Conservation (phyloP, 1,140 invertebrate species). For the Dendroctonus valens region DNA sequence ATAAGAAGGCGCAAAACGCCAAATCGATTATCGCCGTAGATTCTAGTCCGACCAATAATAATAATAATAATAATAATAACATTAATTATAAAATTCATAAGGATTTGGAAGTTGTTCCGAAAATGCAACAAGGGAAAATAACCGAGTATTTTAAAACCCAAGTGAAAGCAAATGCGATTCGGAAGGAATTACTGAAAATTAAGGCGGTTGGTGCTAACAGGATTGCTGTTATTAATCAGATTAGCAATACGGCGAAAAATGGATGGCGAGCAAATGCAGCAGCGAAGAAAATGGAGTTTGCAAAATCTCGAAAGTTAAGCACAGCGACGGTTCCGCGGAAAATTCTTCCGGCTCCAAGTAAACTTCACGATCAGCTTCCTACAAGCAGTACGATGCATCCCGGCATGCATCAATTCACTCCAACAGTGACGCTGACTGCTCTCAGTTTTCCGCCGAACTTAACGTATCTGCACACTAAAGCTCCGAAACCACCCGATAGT, state of each 20-base stretch:
- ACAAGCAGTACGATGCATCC: conserved; percentile 29
- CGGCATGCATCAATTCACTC: conserved; percentile 38
- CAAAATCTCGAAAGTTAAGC: conserved; percentile 15
- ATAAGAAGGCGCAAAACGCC: conserved; percentile 8
- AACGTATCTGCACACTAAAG: conserved; percentile 46
- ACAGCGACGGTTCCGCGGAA: conserved; percentile 46
- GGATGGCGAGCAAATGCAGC: conserved; percentile 15
- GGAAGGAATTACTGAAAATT: conserved; percentile 35
- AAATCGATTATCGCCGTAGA: conserved; percentile 10
- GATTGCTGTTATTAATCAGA: conserved; percentile 17
- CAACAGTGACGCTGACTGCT: conserved; percentile 44
- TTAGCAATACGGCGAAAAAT: conserved; percentile 7
- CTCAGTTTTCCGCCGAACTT: conserved; percentile 46
- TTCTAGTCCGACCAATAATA: conserved; percentile 32
- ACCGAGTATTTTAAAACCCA: conserved; percentile 81
- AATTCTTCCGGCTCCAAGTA: conserved; percentile 49
- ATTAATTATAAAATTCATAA: conserved; percentile 35
- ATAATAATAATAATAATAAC: conserved; percentile 28
- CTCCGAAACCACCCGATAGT: conserved; percentile 46
- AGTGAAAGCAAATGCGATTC: conserved; percentile 63
- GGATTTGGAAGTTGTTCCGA: conserved; percentile 50
- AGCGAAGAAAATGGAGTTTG: conserved; percentile 11
- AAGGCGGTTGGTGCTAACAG: conserved; percentile 24
- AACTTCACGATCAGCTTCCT: conserved; percentile 38
- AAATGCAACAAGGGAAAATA: conserved; percentile 62